Evolutionary conservation across 2,888 invertebrate species (phyloP).

Genomic region (Icerya purchasi): DNA sequence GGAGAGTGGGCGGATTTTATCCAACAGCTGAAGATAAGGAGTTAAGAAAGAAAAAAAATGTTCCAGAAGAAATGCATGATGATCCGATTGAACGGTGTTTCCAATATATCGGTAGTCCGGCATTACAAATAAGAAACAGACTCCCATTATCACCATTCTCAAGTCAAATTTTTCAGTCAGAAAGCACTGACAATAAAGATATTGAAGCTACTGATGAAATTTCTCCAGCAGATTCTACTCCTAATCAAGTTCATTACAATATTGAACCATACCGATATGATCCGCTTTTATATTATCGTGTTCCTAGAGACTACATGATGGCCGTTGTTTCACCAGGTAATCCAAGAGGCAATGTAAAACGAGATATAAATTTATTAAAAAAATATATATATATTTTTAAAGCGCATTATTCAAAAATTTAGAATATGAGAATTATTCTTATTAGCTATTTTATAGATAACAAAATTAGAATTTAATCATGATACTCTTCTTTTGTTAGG

Average conservation of each 20-base stretch:
- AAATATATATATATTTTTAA: not conserved
- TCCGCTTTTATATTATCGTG: conserved; percentile 26
- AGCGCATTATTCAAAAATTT: not conserved
- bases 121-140: conserved; percentile 43
- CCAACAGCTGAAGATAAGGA: conserved; percentile 27
- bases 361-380: too few species aligned
- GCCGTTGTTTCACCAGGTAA: conserved; percentile 55
- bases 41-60: conserved; percentile 19
- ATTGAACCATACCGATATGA: conserved; percentile 25
- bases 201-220: not conserved
- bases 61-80: conserved; percentile 28
- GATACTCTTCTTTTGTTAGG: too few species aligned
- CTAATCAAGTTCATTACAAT: conserved; percentile 1
- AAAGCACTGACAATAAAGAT: not conserved
- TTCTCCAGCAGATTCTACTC: conserved; percentile 4
- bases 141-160: conserved; percentile 38
- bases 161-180: not conserved
- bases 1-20: conserved; percentile 55
- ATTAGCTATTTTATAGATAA: too few species aligned
- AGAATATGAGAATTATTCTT: too few species aligned
- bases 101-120: conserved; percentile 46
- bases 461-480: too few species aligned
- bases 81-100: conserved; percentile 41
- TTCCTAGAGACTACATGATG: conserved; percentile 24
- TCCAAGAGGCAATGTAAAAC: too few species aligned